Percentiles rank a stretch among this genome's conserved stretches.
These are phyloP conservation scores for Hydropsyche tenuis DNA, from an alignment of 1,140 invertebrate genomes.

Conservation along the genomic window DNA sequence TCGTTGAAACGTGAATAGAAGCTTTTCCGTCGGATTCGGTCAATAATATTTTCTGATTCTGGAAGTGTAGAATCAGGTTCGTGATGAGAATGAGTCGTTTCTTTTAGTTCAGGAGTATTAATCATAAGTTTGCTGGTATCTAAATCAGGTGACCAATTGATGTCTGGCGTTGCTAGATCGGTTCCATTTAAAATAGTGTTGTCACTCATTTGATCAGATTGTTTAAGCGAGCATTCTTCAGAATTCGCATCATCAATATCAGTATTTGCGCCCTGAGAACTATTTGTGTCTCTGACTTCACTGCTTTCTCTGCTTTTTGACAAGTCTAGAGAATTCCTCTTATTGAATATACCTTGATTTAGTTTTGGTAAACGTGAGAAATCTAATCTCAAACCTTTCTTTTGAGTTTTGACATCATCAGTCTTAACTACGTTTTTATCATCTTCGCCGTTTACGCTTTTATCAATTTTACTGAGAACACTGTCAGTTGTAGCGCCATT, in stretches of 20 bases:
- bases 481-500: conserved; percentile 55
- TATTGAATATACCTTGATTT: conserved; percentile 55
- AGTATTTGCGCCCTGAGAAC: background rate
- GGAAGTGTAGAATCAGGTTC: conserved; percentile 56
- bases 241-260: background rate
- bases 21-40: conserved; percentile 85
- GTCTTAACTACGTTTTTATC: conserved; percentile 53
- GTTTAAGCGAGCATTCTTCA: background rate
- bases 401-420: conserved; percentile 54
- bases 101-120: conserved; percentile 18
- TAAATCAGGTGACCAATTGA: conserved; percentile 49
- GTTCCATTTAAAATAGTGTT: conserved; percentile 27
- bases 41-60: conserved; percentile 76
- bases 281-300: conserved; percentile 38
- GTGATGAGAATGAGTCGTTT: conserved; percentile 50
- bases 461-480: conserved; percentile 50
- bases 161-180: conserved; percentile 18
- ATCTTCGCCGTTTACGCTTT: conserved; percentile 51
- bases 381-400: conserved; percentile 72
- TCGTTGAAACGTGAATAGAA: conserved; percentile 89
- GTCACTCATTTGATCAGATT: too few species aligned
- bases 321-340: conserved; percentile 45
- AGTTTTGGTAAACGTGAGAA: conserved; percentile 68
- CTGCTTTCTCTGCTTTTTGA: conserved; percentile 41
- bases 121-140: conserved; percentile 46